Conservation (phyloP, 2,797 vertebrate species). For the Coracias cyanogaster region DNA sequence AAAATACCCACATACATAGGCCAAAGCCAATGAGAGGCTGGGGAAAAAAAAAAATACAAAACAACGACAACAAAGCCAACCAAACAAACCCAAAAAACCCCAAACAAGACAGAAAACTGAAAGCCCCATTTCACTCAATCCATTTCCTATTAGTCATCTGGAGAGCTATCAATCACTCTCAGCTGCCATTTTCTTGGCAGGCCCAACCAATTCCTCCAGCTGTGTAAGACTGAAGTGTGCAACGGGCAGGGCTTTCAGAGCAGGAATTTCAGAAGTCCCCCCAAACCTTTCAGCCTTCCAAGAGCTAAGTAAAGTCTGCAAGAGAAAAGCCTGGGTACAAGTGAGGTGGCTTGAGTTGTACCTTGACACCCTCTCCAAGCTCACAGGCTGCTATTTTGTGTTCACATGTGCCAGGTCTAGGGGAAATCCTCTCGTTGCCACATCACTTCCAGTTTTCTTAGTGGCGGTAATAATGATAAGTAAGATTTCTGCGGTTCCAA, state of each 20-base stretch:
- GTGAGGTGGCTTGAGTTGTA: not conserved
- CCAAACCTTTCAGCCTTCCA: not conserved
- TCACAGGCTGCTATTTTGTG: not conserved
- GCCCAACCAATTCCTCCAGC: not conserved
- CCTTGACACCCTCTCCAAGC: not conserved
- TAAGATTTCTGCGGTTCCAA: not conserved
- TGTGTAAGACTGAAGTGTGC: not conserved
- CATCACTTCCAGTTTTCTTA: not conserved
- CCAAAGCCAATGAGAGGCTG: conserved; percentile 16
- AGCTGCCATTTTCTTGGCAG: not conserved
- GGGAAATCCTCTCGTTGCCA: not conserved
- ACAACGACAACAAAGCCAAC: not conserved
- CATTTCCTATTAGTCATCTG: not conserved
- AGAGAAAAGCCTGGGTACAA: not conserved
- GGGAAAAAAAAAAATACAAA: not conserved
- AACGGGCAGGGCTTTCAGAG: not conserved
- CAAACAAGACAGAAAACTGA: not conserved
- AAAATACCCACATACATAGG: not conserved
- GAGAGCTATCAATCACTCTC: not conserved
- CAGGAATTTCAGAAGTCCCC: not conserved
- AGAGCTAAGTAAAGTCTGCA: not conserved
- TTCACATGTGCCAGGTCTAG: not conserved
- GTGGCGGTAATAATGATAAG: not conserved
- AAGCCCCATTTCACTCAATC: not conserved
- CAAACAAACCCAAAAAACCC: not conserved